Conservation (phyloP, 2,888 invertebrate species). For the Metacarcinus magister region DNA sequence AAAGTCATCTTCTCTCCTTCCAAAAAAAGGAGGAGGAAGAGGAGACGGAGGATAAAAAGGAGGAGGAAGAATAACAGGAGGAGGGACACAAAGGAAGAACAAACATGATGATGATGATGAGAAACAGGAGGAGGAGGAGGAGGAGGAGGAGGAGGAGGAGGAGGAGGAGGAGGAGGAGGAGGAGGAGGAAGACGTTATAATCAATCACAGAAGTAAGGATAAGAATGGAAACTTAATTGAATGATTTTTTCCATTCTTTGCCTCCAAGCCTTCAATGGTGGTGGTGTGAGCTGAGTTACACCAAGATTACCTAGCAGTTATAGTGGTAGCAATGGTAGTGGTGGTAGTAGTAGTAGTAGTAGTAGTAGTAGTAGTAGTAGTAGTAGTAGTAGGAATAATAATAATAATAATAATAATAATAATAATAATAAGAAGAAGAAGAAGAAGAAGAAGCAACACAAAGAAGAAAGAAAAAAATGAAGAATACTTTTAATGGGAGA, state of each 20-base stretch:
- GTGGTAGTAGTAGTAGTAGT: too few relatives aligned
- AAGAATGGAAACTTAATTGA: conserved; percentile 18
- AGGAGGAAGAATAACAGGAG: too few relatives aligned
- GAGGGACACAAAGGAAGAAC: too few relatives aligned
- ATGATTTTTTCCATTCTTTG: neutral
- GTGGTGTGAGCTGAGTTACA: too few relatives aligned
- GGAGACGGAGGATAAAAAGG: too few relatives aligned
- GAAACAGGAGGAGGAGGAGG: neutral
- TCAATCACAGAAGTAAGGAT: neutral
- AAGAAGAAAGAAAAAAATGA: neutral
- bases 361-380: neutral
- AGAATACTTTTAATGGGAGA: neutral
- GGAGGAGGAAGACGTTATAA: conserved; percentile 20
- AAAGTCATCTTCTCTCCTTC: neutral
- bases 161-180: conserved; percentile 54
- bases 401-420: neutral
- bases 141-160: neutral
- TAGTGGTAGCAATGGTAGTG: too few relatives aligned
- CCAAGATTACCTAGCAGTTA: too few relatives aligned
- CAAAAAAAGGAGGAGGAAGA: neutral
- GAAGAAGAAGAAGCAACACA: neutral
- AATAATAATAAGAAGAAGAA: neutral
- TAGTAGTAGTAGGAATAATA: neutral
- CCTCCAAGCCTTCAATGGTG: neutral
- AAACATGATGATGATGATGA: too few relatives aligned